Evolutionary conservation across 2,797 vertebrate genomes (phyloP), one percentile per base, ranked within the genome.

Genomic region (Micromesistius poutassou): DNA sequence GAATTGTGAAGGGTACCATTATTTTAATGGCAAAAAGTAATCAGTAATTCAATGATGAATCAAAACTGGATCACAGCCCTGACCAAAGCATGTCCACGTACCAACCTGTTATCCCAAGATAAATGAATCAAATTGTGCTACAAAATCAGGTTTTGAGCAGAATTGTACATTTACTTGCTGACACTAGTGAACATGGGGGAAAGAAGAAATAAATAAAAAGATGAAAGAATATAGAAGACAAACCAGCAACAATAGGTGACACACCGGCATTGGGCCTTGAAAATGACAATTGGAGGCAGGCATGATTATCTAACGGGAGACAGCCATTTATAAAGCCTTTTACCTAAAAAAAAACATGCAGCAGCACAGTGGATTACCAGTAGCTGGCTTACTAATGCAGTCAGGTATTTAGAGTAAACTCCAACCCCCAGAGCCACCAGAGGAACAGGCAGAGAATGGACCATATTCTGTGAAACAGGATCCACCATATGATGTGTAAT

Each of bases 361-460:
- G 83, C 83, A 81, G 83, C 82, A 80, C 84, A 84, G 85, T 83
- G 85, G 89, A 93, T 93, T 92, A 92, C 77, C 75, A 82, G 77
- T 77, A 71, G 84, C 84, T 77, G 87, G 84, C 85, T 90, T 90
- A 91, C 90, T 89, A 87, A 91, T 89, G 87, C 87, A 88, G 82
- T 79, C 75, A 88, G 89, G 84, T 89, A 82, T 91, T 91, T 87
- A 87, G 83, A 84, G 89, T 89, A 6, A 68, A 68, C 55, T 62
- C 55, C 9, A n/a, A 62, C 14, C 19, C 14, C 14, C 16, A 62
- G 55, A 62, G 22, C 62, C 25, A 85, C 77, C 75, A 85, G 71
- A 85, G 82, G 80, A 87, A 75, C 76, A 83, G 82, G 87, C 88
- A 81, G 82, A 78, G 79, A 82, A 77, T 82, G 30, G 81, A 85